Percentiles rank a stretch among this genome's conserved stretches.
Conservation (phyloP, 2,113 vertebrate genomes). For the Pelodiscus sinensis region DNA sequence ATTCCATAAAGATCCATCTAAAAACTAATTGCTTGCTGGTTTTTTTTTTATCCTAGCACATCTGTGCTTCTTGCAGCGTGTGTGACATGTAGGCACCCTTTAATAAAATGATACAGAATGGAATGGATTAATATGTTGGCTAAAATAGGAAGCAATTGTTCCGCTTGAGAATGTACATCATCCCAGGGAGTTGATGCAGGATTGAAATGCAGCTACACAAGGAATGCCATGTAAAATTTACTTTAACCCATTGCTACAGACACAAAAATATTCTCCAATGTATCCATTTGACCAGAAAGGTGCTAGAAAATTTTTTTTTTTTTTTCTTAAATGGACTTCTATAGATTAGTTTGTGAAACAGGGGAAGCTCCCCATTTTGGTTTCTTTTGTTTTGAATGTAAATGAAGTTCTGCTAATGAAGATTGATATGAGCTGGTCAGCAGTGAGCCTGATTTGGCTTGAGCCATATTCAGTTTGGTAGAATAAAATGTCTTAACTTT, state of each 20-base stretch:
- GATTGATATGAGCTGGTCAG: no score
- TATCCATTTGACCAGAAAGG: not conserved
- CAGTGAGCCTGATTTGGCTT: not conserved
- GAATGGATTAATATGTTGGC: constrained; percentile 12
- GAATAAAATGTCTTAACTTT: no score
- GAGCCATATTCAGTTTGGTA: not conserved
- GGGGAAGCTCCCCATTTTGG: not conserved
- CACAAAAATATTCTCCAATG: not conserved
- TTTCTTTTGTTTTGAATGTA: not conserved
- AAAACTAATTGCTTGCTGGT: constrained; percentile 45
- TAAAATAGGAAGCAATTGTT: constrained; percentile 43
- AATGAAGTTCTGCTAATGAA: not conserved
- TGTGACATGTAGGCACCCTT: constrained; percentile 19
- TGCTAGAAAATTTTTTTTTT: not conserved
- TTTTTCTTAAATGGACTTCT: not conserved
- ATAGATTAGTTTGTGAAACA: not conserved
- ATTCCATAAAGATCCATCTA: constrained; percentile 56
- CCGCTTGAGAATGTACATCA: not conserved
- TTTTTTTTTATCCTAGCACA: constrained; percentile 52
- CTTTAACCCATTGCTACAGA: not conserved
- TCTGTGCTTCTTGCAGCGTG: constrained; percentile 47
- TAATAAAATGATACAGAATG: constrained; percentile 41
- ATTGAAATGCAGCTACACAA: not conserved
- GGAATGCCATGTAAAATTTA: not conserved
- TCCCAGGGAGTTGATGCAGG: not conserved